Evolutionary conservation across 1,140 invertebrate species (phyloP).

Genomic region (Akabosia matsudoensis): DNA sequence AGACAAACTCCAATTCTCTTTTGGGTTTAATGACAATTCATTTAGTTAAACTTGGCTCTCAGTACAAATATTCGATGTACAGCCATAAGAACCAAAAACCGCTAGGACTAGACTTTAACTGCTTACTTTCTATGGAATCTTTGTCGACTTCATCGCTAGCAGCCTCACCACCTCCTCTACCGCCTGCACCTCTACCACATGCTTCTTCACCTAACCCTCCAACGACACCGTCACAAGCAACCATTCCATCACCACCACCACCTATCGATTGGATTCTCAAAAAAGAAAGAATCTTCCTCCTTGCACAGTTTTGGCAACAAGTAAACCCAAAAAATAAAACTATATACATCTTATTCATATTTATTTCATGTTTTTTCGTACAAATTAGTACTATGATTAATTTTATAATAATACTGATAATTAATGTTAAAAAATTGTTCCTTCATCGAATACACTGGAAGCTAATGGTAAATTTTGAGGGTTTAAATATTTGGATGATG

Average conservation of each 20-base stretch:
- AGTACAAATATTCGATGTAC: conserved; percentile 35
- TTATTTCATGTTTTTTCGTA: neutral
- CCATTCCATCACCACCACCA: conserved; percentile 29
- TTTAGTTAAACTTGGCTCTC: no score
- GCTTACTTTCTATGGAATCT: conserved; percentile 43
- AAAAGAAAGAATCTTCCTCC: conserved; percentile 85
- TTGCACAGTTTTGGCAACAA: conserved; percentile 92
- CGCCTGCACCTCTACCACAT: conserved; percentile 37
- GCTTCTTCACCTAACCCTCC: conserved; percentile 38
- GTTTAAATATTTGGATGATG: no score
- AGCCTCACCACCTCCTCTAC: conserved; percentile 42
- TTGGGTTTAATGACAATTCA: no score
- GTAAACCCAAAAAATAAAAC: conserved; percentile 58
- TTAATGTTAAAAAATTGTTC: no score
- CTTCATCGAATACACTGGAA: no score
- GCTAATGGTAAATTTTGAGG: no score
- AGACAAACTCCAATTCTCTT: no score
- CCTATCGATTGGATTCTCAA: conserved; percentile 91
- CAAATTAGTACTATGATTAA: neutral
- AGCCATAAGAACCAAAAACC: conserved; percentile 43
- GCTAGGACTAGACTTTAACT: conserved; percentile 42
- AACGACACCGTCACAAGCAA: neutral
- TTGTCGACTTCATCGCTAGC: conserved; percentile 39
- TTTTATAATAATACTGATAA: no score
- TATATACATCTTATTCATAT: neutral